Conservation (phyloP, 2,888 invertebrate genomes). For the Pollenia griseotomentosa region DNA sequence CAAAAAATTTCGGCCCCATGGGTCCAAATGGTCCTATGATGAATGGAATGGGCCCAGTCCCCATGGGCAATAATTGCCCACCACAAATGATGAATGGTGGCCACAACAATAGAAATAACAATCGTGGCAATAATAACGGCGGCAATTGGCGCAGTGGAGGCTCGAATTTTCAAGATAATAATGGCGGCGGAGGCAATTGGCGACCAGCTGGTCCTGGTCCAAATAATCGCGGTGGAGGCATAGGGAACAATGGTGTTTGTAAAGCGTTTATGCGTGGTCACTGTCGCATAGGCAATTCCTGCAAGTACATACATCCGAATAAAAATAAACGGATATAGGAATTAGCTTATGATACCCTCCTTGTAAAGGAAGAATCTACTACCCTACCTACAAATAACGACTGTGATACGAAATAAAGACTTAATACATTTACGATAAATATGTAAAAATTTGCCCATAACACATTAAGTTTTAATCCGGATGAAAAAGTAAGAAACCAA, state of each 20-base stretch:
- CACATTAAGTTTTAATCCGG: slow-evolving; percentile 56
- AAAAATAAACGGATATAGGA: slow-evolving; percentile 81
- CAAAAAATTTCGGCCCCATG: slow-evolving; percentile 78
- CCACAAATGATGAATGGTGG: slow-evolving; percentile 80
- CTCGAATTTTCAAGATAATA: slow-evolving; percentile 80
- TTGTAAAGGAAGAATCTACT: slow-evolving; percentile 77
- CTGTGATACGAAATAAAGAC: slow-evolving; percentile 75
- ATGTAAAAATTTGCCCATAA: slow-evolving; percentile 18
- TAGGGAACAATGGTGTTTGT: slow-evolving; percentile 86
- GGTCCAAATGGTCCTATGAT: slow-evolving; percentile 74
- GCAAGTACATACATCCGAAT: slow-evolving; percentile 91
- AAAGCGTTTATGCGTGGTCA: slow-evolving; percentile 92
- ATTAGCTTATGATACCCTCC: slow-evolving; percentile 78
- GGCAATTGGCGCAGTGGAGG: slow-evolving; percentile 83
- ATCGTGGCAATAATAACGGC: slow-evolving; percentile 77
- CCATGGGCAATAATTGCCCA: slow-evolving; percentile 77
- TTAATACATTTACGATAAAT: slow-evolving; percentile 56
- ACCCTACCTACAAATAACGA: slow-evolving; percentile 63
- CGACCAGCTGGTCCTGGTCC: slow-evolving; percentile 85
- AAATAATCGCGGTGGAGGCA: slow-evolving; percentile 81
- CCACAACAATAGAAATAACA: slow-evolving; percentile 78
- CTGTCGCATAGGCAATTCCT: slow-evolving; percentile 92
- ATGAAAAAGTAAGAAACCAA: slow-evolving; percentile 56
- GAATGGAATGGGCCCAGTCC: slow-evolving; percentile 69
- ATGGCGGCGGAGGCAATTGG: slow-evolving; percentile 85